These are phyloP conservation scores for Triplophysa siluroides DNA, from an alignment of 2,113 vertebrate species.

Conservation along the genomic window DNA sequence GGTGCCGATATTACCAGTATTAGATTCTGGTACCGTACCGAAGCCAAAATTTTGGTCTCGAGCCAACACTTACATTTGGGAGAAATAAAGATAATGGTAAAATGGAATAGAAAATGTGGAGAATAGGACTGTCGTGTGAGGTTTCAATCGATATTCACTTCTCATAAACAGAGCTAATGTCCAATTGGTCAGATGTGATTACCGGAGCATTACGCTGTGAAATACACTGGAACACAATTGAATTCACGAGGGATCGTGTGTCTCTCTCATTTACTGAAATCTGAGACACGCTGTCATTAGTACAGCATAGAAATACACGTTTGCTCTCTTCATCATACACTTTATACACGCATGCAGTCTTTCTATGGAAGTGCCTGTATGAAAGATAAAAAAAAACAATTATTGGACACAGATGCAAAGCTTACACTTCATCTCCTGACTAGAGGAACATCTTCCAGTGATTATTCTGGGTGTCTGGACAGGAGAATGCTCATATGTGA, in stretches of 20 bases:
- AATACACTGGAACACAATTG: constrained; percentile 65
- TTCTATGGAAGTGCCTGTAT: not conserved
- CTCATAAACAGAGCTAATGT: constrained; percentile 68
- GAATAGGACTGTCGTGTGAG: constrained; percentile 43
- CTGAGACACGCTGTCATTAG: constrained; percentile 63
- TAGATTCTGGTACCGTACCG: no score
- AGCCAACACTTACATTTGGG: no score
- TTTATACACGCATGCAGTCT: not conserved
- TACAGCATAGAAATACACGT: constrained; percentile 68
- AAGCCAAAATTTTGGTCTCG: no score
- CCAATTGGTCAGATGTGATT: constrained; percentile 69
- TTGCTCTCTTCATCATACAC: constrained; percentile 19
- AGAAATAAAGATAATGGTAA: no score
- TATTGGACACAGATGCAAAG: no score
- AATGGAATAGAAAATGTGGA: not conserved
- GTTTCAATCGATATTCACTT: constrained; percentile 57
- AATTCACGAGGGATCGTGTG: constrained; percentile 73
- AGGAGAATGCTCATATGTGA: no score
- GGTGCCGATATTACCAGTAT: no score
- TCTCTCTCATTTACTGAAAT: constrained; percentile 66
- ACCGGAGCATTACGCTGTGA: constrained; percentile 69
- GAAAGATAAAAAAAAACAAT: not conserved
- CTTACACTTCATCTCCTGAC: no score
- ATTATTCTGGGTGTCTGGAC: no score
- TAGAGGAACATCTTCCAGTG: no score